phyloP scores from a whole-genome alignment of 2,888 invertebrate species.

The Harpagoxenus sublaevis region DNA sequence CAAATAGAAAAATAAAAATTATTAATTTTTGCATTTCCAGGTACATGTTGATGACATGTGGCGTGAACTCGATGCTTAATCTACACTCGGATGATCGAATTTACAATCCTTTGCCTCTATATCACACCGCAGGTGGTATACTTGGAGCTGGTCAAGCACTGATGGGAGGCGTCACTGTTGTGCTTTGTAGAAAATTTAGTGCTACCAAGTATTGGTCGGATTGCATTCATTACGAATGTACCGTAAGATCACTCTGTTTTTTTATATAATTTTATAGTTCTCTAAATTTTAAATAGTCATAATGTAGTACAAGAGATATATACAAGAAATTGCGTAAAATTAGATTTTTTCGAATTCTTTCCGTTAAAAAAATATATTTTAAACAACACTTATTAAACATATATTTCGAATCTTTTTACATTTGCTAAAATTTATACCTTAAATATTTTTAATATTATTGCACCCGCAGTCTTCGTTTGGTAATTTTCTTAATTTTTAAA shows the following conservation, averaged over 20 bases:
- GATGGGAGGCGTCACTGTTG: conserved; percentile 84
- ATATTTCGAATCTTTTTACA: no score
- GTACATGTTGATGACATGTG: conserved; percentile 84
- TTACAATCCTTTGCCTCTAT: conserved; percentile 86
- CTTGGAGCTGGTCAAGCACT: conserved; percentile 86
- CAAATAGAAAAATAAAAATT: not conserved
- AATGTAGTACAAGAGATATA: not conserved
- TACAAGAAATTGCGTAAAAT: not conserved
- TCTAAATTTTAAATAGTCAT: not conserved
- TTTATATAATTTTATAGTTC: not conserved
- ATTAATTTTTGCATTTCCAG: conserved; percentile 74
- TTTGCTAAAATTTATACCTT: no score
- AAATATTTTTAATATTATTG: no score
- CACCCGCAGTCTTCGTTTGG: no score
- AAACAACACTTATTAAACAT: no score
- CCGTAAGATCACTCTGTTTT: conserved; percentile 80
- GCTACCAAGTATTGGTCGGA: conserved; percentile 87
- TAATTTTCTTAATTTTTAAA: no score
- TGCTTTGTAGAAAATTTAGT: conserved; percentile 85
- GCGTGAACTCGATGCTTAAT: conserved; percentile 83
- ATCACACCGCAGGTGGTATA: conserved; percentile 86
- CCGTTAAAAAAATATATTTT: no score
- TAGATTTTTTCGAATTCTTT: no score
- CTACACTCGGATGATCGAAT: conserved; percentile 84
- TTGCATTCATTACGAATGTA: conserved; percentile 86